A percentile compares a stretch with the other conserved stretches of the same genome.
Conservation (phyloP, 1,140 invertebrate species). For the Copidosoma floridanum region DNA sequence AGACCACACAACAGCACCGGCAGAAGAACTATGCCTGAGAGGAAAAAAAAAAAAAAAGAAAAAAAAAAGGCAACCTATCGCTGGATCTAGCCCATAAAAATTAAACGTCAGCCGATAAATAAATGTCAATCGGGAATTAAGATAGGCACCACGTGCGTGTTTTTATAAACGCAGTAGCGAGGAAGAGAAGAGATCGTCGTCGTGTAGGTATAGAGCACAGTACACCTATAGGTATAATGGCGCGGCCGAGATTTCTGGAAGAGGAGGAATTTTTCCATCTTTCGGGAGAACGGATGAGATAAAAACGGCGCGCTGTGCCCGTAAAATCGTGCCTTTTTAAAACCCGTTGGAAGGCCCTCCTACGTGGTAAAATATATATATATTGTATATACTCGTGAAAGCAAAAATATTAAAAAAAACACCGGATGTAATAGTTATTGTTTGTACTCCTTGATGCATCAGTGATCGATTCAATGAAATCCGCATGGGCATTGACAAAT, state of each 20-base stretch:
- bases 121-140: constrained; percentile 56
- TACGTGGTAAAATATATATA: constrained; percentile 20
- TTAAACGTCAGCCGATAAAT: constrained; percentile 56
- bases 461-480: too few relatives aligned
- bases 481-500: too few relatives aligned
- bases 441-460: too few relatives aligned
- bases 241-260: constrained; percentile 4
- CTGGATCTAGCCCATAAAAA: constrained; percentile 53
- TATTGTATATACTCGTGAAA: constrained; percentile 11
- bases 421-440: too few relatives aligned
- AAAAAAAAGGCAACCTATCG: constrained; percentile 33
- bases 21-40: constrained; percentile 37
- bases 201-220: background rate
- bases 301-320: background rate
- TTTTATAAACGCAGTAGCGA: constrained; percentile 32
- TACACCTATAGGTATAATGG: constrained; percentile 22
- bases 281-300: background rate
- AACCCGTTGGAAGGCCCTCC: too few relatives aligned
- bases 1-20: constrained; percentile 48
- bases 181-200: constrained; percentile 8
- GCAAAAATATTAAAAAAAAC: constrained; percentile 14
- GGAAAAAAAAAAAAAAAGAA: background rate
- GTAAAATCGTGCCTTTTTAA: too few relatives aligned
- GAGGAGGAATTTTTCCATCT: constrained; percentile 33
- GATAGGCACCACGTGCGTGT: constrained; percentile 49